phyloP scores from a whole-genome alignment of 2,888 invertebrate species.

The Campoplex capitator region DNA sequence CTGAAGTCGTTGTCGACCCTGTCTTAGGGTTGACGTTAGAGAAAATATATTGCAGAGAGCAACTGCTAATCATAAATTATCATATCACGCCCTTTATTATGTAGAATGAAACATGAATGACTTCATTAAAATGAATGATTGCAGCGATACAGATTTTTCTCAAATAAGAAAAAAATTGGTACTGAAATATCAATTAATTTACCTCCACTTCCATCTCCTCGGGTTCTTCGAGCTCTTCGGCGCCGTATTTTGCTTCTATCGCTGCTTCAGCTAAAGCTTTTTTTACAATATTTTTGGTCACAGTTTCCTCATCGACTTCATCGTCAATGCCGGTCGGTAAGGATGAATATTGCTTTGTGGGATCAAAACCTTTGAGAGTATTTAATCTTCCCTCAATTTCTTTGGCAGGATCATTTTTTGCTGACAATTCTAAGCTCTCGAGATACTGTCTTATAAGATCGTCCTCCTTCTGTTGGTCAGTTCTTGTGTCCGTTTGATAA shows the following conservation, averaged over 20 bases:
- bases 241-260: constrained; percentile 83
- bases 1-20: no score
- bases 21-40: no score
- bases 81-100: neutral
- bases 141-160: neutral
- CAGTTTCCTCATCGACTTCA: constrained; percentile 83
- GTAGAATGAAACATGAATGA: neutral
- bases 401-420: constrained; percentile 79
- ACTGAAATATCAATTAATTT: constrained; percentile 7
- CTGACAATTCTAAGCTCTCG: constrained; percentile 84
- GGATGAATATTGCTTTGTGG: constrained; percentile 67
- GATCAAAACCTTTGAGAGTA: constrained; percentile 85
- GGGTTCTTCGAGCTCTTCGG: constrained; percentile 73
- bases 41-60: no score
- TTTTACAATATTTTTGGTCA: constrained; percentile 81
- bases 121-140: neutral
- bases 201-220: constrained; percentile 78
- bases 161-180: neutral
- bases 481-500: constrained; percentile 86
- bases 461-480: constrained; percentile 89
- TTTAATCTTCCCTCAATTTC: constrained; percentile 85
- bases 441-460: constrained; percentile 87
- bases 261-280: constrained; percentile 85
- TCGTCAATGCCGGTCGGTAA: constrained; percentile 74
- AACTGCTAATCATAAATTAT: no score